Evolutionary conservation across 2,888 invertebrate genomes (phyloP).

Genomic region (Synanthedon formicaeformis): DNA sequence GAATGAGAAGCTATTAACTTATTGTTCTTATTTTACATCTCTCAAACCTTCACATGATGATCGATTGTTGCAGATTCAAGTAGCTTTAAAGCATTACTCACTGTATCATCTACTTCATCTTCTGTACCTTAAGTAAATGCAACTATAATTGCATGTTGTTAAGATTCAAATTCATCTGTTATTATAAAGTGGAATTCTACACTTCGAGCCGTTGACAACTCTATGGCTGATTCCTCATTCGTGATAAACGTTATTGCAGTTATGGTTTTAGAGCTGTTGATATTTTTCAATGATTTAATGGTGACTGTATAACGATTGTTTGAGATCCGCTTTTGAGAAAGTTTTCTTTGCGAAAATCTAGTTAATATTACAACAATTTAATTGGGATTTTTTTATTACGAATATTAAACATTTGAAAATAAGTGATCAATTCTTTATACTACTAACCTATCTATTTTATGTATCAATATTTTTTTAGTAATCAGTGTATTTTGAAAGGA

Average conservation of each 20-base stretch:
- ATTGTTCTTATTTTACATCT: constrained; percentile 37
- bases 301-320: neutral
- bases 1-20: constrained; percentile 1
- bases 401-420: too few relatives aligned
- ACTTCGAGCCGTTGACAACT: constrained; percentile 29
- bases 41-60: constrained; percentile 35
- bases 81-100: constrained; percentile 35
- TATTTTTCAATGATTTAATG: neutral
- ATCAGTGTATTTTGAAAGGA: too few relatives aligned
- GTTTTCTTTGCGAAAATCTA: neutral
- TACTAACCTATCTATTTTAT: too few relatives aligned
- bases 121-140: constrained; percentile 9
- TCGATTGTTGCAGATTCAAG: constrained; percentile 38
- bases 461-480: too few relatives aligned
- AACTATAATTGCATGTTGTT: constrained; percentile 9
- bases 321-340: neutral
- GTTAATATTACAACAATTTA: too few relatives aligned
- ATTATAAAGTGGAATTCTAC: constrained; percentile 13
- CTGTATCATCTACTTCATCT: constrained; percentile 12
- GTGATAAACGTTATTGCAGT: constrained; percentile 9
- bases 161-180: constrained; percentile 9
- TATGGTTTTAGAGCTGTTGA: neutral
- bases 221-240: constrained; percentile 38
- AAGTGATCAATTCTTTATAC: too few relatives aligned
- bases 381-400: too few relatives aligned